A percentile compares a stretch with the other conserved stretches of the same genome.
Evolutionary conservation across 2,888 invertebrate species (phyloP).

Genomic region (Calephelis perditalis): DNA sequence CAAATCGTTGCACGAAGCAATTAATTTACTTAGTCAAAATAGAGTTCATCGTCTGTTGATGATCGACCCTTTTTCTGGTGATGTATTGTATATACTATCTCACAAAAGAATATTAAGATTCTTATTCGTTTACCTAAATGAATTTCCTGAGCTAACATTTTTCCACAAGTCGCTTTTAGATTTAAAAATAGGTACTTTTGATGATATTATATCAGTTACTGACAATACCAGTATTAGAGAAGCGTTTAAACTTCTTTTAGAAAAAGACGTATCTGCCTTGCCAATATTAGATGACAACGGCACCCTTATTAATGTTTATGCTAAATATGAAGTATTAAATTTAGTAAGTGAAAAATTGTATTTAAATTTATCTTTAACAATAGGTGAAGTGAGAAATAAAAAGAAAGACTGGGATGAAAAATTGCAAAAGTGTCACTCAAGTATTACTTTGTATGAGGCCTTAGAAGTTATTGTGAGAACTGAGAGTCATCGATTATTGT

Average conservation of each 20-base stretch:
- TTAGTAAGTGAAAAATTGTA: conserved; percentile 95
- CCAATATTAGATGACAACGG: conserved; percentile 64
- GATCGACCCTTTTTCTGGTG: conserved; percentile 60
- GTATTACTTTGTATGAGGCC: conserved; percentile 89
- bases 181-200: conserved; percentile 68
- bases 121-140: conserved; percentile 69
- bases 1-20: conserved; percentile 69
- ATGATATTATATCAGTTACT: conserved; percentile 60
- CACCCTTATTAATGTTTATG: conserved; percentile 63
- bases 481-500: conserved; percentile 82
- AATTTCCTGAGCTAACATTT: conserved; percentile 70
- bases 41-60: conserved; percentile 66
- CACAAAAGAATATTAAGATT: conserved; percentile 70
- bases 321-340: conserved; percentile 80
- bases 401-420: conserved; percentile 95
- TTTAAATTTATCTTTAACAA: conserved; percentile 91
- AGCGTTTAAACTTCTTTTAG: conserved; percentile 63
- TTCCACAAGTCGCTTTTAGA: conserved; percentile 64
- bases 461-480: conserved; percentile 95
- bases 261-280: conserved; percentile 69
- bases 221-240: conserved; percentile 61
- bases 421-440: conserved; percentile 91
- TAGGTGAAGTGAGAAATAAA: conserved; percentile 91
- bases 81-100: conserved; percentile 67
- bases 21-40: conserved; percentile 63